A percentile compares a stretch with the other conserved stretches of the same genome.
These are phyloP conservation scores for Parus major DNA, from an alignment of 2,113 vertebrate species.

Conservation along the genomic window DNA sequence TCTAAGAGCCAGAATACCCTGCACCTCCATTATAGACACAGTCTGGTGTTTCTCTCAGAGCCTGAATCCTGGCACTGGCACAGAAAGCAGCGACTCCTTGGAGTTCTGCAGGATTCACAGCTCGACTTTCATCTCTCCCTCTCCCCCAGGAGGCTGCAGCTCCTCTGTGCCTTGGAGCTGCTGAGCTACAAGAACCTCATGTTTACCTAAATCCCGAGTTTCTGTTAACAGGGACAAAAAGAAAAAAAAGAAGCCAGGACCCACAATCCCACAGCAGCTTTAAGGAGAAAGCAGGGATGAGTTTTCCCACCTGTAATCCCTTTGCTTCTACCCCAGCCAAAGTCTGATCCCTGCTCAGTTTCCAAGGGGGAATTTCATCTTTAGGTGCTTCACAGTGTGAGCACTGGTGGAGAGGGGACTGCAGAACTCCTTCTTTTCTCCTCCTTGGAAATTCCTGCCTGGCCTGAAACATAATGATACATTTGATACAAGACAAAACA, in stretches of 20 bases:
- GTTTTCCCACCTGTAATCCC: not conserved
- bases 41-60: not conserved
- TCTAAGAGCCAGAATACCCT: conserved; percentile 70
- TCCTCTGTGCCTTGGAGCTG: conserved; percentile 11
- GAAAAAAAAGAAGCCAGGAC: not conserved
- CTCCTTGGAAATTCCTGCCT: not conserved
- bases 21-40: not conserved
- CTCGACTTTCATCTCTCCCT: not conserved
- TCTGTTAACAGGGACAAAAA: not conserved
- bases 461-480: not conserved
- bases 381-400: not conserved
- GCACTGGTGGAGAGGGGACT: not conserved
- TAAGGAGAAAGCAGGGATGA: not conserved
- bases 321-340: not conserved
- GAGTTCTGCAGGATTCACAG: not conserved
- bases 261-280: not conserved
- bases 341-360: not conserved
- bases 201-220: not conserved
- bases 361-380: not conserved
- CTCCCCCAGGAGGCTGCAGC: not conserved
- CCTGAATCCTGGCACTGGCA: not conserved
- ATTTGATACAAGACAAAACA: not conserved
- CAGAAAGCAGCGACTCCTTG: not conserved
- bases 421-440: not conserved
- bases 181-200: not conserved